Conservation (phyloP, 1,140 invertebrate species). For the Drosophila setifemur region DNA sequence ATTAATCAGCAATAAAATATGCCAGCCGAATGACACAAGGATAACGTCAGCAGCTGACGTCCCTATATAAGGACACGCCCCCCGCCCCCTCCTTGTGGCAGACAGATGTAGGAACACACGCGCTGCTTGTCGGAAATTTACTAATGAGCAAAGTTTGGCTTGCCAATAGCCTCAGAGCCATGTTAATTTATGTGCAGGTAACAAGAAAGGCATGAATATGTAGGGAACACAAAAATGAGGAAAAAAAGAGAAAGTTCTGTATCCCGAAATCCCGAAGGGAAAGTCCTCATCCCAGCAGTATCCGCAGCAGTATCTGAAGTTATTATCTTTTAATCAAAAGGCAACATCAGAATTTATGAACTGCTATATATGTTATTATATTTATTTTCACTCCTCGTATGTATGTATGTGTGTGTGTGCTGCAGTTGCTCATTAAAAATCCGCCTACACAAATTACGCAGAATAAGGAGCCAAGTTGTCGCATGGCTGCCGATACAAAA, state of each 20-base stretch:
- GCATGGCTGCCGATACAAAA: constrained; percentile 44
- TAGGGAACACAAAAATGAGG: constrained; percentile 6
- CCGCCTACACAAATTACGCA: not conserved
- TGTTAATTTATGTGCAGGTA: constrained; percentile 68
- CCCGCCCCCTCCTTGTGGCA: constrained; percentile 1
- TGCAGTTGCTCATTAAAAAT: constrained; percentile 57
- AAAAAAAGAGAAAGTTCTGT: constrained; percentile 1
- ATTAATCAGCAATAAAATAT: constrained; percentile 78
- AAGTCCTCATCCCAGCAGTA: too few relatives aligned
- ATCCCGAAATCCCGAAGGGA: too few relatives aligned
- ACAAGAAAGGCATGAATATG: constrained; percentile 20
- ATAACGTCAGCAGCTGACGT: constrained; percentile 12
- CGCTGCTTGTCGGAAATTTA: constrained; percentile 57
- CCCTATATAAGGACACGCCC: not conserved
- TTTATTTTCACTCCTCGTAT: constrained; percentile 36
- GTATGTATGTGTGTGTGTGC: not conserved
- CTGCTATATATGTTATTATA: constrained; percentile 47
- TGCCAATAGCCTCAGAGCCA: constrained; percentile 32
- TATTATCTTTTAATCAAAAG: constrained; percentile 67
- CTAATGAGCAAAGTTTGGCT: constrained; percentile 76
- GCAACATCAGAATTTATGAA: constrained; percentile 72
- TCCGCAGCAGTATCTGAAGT: not conserved
- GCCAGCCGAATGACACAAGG: constrained; percentile 56
- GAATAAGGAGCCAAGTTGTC: constrained; percentile 21
- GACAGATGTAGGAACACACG: constrained; percentile 45